Conservation (phyloP, 1,140 invertebrate genomes). For the Diprion similis region DNA sequence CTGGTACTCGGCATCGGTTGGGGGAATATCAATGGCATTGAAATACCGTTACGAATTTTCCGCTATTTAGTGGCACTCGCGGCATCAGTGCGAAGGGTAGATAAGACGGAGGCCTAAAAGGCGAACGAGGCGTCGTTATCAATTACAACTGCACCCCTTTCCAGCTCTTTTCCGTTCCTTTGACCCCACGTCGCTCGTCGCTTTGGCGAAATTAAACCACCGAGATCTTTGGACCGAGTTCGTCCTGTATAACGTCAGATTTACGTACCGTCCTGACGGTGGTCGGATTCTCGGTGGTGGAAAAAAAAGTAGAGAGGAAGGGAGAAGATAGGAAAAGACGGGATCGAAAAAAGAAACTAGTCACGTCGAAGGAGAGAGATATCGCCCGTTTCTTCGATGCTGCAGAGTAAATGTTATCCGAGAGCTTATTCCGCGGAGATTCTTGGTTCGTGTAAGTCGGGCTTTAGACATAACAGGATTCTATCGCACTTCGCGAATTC, state of each 20-base stretch:
- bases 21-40: not conserved
- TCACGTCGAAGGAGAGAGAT: constrained; percentile 20
- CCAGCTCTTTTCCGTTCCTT: not conserved
- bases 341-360: not conserved
- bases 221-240: not conserved
- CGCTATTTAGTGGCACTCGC: not conserved
- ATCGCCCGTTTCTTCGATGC: constrained; percentile 24
- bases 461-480: constrained; percentile 58
- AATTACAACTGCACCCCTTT: not conserved
- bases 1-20: not conserved
- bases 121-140: constrained; percentile 1
- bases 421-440: constrained; percentile 17
- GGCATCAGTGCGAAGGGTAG: not conserved
- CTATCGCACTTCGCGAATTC: constrained; percentile 62
- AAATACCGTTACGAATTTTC: constrained; percentile 2
- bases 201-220: not conserved
- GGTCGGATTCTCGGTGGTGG: constrained; percentile 13
- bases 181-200: not conserved
- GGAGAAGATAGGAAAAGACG: not conserved
- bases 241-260: not conserved
- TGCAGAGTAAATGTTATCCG: constrained; percentile 34
- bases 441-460: constrained; percentile 32
- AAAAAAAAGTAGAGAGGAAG: constrained; percentile 12
- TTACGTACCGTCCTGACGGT: not conserved
- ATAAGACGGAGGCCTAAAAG: not conserved